Base-by-base conservation (phyloP, 1,140 invertebrate species). In the Drosophila repletoides region DNA sequence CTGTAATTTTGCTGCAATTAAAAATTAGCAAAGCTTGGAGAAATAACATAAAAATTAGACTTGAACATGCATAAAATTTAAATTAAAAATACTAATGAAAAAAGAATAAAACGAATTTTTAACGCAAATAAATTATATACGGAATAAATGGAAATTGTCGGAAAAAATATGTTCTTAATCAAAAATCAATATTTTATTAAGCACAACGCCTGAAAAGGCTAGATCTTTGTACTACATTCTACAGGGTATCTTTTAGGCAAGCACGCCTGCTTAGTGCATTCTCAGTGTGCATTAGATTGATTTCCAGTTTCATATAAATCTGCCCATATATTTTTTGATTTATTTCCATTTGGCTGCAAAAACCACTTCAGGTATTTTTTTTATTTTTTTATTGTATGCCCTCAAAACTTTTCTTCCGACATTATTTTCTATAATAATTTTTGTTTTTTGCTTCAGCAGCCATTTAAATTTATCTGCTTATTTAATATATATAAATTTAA, bases 401-500 rank as follows among this genome's bases (percentile, higher is more conserved):
- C 34, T 45, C 55, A 59, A 26, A 52, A 63, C 63, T 80, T 81
- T 83, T 74, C 71, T 84, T 84, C 80, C 79, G 71, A 75, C 58
- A 51, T 53, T 17, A 67, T 63, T 76, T 76, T 75, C 69, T 55
- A 55, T 36, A 60, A 72, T 77, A 77, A 72, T 76, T 72, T 48
- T 56, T 56, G 40, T 6, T 41, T 7, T 21, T 40, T 40, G 36
- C 10, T n/a, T 24, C 34, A 38, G 49, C 24, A 43, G 36, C 38
- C 61, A 31, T 71, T 72, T 59, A 40, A 51, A 38, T 74, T 67
- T n/a, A n/a, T n/a, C n/a, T n/a, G n/a, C n/a, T 43, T 72, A 65
- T 72, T 70, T 49, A 67, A 75, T 86, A 86, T 80, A 86, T 80
- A 80, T 53, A 69, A 66, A 72, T 86, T 69, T 69, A 80, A 84